These are phyloP conservation scores for Amiota mariae DNA, from an alignment of 2,888 invertebrate species.

Conservation along the genomic window DNA sequence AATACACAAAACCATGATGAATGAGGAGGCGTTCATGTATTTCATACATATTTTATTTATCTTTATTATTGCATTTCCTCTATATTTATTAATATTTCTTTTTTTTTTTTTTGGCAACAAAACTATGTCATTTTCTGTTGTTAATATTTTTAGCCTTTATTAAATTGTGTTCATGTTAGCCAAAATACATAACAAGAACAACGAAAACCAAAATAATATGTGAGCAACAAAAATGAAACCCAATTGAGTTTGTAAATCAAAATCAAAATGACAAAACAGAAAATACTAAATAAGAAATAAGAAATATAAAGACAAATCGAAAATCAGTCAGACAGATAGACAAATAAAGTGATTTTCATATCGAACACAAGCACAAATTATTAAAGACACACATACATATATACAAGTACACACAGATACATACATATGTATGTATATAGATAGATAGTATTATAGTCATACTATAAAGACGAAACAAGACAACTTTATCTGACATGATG, in stretches of 20 bases:
- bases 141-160: neutral
- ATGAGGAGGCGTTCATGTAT: too few species aligned
- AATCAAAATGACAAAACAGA: too few species aligned
- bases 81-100: too few species aligned
- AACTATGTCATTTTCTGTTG: neutral
- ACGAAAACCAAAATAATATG: neutral
- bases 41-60: too few species aligned
- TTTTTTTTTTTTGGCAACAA: neutral
- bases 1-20: too few species aligned
- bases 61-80: too few species aligned
- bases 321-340: neutral
- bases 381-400: neutral
- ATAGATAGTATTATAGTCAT: too few species aligned
- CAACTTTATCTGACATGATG: conserved; percentile 48
- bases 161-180: neutral
- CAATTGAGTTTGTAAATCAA: conserved; percentile 58
- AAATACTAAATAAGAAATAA: too few species aligned
- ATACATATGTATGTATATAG: too few species aligned
- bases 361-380: too few species aligned
- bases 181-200: neutral
- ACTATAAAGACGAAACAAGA: neutral
- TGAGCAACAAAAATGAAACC: conserved; percentile 20
- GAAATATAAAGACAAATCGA: conserved; percentile 41
- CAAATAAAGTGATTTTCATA: neutral
- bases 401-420: neutral